These are phyloP conservation scores for Murina feae DNA, from an alignment of 2,113 vertebrate species.

Conservation along the genomic window DNA sequence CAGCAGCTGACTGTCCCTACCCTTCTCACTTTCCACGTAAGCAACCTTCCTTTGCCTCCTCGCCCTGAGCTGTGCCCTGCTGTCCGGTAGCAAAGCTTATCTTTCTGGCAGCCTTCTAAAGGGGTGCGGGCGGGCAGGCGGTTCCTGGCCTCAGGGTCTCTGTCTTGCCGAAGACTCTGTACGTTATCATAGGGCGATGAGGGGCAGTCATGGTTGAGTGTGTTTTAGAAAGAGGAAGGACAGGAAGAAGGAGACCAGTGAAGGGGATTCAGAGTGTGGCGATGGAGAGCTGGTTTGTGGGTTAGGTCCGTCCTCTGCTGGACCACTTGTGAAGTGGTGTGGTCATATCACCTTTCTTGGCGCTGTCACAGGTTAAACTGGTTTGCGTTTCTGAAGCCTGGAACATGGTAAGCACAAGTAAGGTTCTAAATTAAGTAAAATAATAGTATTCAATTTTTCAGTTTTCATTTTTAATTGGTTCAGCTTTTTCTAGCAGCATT, in stretches of 20 bases:
- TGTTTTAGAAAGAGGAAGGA: neutral
- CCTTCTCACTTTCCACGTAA: no score
- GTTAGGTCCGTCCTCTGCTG: neutral
- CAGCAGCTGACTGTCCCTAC: neutral
- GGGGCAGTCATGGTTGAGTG: neutral
- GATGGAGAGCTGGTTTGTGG: neutral
- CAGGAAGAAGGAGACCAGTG: neutral
- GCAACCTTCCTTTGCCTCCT: no score
- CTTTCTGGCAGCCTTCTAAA: neutral
- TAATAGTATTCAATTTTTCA: neutral
- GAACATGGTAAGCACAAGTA: neutral
- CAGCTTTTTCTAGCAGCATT: no score
- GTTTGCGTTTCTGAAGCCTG: neutral
- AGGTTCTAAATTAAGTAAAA: neutral
- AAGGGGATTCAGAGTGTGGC: neutral
- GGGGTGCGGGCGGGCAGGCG: neutral
- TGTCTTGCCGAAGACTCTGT: neutral
- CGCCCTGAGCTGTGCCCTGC: neutral
- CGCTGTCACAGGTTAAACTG: no score
- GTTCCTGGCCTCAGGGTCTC: neutral
- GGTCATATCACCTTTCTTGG: neutral
- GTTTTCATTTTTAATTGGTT: neutral
- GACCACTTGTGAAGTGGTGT: neutral
- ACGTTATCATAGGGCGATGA: no score
- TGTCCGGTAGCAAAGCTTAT: neutral